phyloP scores from a whole-genome alignment of 1,140 invertebrate genomes.

The Drosophila gunungcola region DNA sequence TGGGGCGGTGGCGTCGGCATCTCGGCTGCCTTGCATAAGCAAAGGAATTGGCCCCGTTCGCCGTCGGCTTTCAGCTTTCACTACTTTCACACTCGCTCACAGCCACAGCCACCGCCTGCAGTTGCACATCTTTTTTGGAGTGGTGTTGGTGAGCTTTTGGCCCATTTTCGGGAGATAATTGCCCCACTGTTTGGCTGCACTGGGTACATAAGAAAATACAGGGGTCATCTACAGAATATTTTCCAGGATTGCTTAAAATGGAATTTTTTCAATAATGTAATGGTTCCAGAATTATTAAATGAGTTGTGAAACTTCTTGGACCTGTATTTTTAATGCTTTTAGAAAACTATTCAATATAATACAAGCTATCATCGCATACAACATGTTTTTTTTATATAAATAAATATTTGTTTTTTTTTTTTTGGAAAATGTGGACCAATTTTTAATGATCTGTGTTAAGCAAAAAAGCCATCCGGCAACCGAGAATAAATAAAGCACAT shows the following conservation, averaged over 20 bases:
- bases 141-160: slow-evolving; percentile 26
- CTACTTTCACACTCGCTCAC: slow-evolving; percentile 31
- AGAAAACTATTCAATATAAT: too few species aligned
- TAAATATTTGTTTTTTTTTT: too few species aligned
- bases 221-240: neutral
- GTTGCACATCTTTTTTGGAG: slow-evolving; percentile 23
- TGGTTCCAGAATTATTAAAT: too few species aligned
- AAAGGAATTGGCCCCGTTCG: slow-evolving; percentile 39
- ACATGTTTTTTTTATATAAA: too few species aligned
- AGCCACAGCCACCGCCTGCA: slow-evolving; percentile 4
- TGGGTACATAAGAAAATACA: slow-evolving; percentile 14
- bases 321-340: too few species aligned
- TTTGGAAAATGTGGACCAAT: too few species aligned
- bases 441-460: too few species aligned
- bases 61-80: slow-evolving; percentile 56
- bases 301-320: too few species aligned
- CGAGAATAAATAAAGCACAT: too few species aligned
- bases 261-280: too few species aligned
- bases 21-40: slow-evolving; percentile 45
- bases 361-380: too few species aligned
- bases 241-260: neutral
- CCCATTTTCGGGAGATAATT: slow-evolving; percentile 10
- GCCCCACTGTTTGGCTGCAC: slow-evolving; percentile 26
- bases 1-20: slow-evolving; percentile 57
- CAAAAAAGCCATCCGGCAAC: too few species aligned